Base-by-base conservation (phyloP, 2,113 vertebrate species). In the Neodontobutis hainanensis region DNA sequence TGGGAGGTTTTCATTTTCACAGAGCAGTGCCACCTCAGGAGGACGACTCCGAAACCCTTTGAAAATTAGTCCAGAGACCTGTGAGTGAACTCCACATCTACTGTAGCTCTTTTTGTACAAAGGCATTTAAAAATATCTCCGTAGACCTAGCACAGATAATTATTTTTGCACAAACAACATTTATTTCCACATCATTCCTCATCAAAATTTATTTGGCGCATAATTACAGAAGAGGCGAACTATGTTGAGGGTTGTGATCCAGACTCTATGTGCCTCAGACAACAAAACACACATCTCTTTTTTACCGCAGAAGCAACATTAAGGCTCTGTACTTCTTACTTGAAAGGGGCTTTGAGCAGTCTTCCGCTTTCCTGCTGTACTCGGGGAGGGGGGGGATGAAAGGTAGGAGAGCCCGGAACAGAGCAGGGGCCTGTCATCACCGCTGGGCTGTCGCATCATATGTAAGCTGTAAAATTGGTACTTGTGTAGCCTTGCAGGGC, bases 181-280 rank as follows among this genome's bases (percentile, higher is more conserved):
- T 82, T 86, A 89, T 89, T 84, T 82, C 86, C 77, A 82, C 66
- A 84, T 90, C 75, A 73, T 75, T 87, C 78, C 84, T 88, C 86
- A 89, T 88, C 88, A 83, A 90, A 90, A 86, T 90, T 80, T 89
- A 88, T 90, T 86, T 87, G 84, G 84, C 69, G 73, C 83, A 86
- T 91, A 92, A 91, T 92, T 92, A 92, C 87, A 93, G 90, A 90
- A 90, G 77, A 64, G 78, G 49, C 68, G 74, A 70, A 64, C 57
- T 51, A 66, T 69, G 79, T 72, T 49, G 55, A 70, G 78, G 63
- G 53, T 74, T 15, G 32, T 43, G 48, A 65, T 57, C 73, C 52
- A 68, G 70, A 70, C 78, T 70, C 45, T 12, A 61, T 63, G 27
- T 45, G 42, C 77, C 70, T 82, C 69, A 60, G 80, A 84, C 40